Evolutionary conservation across 2,888 invertebrate genomes (phyloP), one percentile per base, ranked within the genome.

Genomic region (Deilephila porcellus): DNA sequence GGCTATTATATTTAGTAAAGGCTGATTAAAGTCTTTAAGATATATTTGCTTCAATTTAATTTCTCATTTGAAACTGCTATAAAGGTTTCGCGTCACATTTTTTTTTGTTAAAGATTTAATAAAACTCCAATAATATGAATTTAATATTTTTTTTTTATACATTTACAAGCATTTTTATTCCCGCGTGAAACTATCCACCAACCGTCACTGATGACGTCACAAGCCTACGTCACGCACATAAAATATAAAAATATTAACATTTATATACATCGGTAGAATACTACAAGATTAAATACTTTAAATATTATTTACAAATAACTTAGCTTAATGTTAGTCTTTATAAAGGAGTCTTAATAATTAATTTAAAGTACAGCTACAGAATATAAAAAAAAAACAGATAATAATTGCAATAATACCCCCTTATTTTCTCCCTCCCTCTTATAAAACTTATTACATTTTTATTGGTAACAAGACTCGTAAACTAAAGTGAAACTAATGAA

Each of bases 71-170:
- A 25, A 25, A 25, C n/a, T 6, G n/a, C n/a, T n/a, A n/a, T n/a
- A n/a, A n/a, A n/a, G n/a, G n/a, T n/a, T n/a, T n/a, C n/a, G n/a
- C n/a, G n/a, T n/a, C 20, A 7, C 25, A 25, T 60, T 20, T 32
- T n/a, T 7, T 60, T 60, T 20, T 29, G n/a, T 8, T 1, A 63
- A 45, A 45, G 4, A 67, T 74, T 67, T 25, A 25, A 25, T 25
- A 72, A 76, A 74, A 74, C 14, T 8, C 32, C 25, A 71, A 64
- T 72, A 34, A 20, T 64, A 52, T 52, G 6, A 19, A 34, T 67
- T 76, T 56, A 73, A 73, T 76, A 76, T 80, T 76, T 78, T 76
- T 78, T 74, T 72, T 76, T 75, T 52, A 37, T 64, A 67, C 64
- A 74, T 76, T 74, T 74, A 78, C 75, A 77, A 78, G 52, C 64